phyloP scores from a whole-genome alignment of 2,888 invertebrate species.

The Caenorhabditis angaria region DNA sequence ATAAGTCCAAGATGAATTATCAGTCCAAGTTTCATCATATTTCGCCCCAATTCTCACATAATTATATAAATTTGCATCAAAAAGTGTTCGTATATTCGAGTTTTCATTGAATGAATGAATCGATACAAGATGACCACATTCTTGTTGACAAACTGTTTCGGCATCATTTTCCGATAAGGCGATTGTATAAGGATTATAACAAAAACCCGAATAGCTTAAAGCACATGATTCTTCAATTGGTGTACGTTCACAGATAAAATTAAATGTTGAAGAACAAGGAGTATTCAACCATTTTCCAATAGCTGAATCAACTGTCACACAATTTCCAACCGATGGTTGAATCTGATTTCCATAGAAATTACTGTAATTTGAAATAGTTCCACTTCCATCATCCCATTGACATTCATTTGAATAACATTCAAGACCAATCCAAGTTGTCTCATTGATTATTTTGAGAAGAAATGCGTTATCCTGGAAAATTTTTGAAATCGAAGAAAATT shows the following conservation, averaged over 20 bases:
- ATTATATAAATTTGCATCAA: conserved; percentile 18
- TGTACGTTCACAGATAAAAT: conserved; percentile 24
- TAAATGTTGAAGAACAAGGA: conserved; percentile 24
- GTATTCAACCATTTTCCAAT: conserved; percentile 35
- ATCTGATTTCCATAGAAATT: conserved; percentile 25
- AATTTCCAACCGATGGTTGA: conserved; percentile 18
- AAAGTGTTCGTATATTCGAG: conserved; percentile 16
- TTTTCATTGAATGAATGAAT: conserved; percentile 37
- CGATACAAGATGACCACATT: conserved; percentile 31
- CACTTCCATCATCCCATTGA: conserved; percentile 41
- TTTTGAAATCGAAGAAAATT: neutral
- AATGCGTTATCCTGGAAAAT: neutral
- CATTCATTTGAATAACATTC: conserved; percentile 26
- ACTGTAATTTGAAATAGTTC: conserved; percentile 23
- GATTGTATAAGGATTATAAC: conserved; percentile 22
- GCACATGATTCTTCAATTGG: conserved; percentile 15
- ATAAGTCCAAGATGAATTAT: conserved; percentile 24
- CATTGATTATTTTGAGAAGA: neutral
- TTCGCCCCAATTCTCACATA: conserved; percentile 33
- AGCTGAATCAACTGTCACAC: conserved; percentile 19
- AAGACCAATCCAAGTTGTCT: conserved; percentile 21
- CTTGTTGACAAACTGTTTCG: conserved; percentile 29
- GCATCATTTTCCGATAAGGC: conserved; percentile 24
- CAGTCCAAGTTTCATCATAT: conserved; percentile 16
- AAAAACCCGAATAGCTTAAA: conserved; percentile 22